phyloP scores from a whole-genome alignment of 1,140 invertebrate species.

The Drosophila paulistorum region DNA sequence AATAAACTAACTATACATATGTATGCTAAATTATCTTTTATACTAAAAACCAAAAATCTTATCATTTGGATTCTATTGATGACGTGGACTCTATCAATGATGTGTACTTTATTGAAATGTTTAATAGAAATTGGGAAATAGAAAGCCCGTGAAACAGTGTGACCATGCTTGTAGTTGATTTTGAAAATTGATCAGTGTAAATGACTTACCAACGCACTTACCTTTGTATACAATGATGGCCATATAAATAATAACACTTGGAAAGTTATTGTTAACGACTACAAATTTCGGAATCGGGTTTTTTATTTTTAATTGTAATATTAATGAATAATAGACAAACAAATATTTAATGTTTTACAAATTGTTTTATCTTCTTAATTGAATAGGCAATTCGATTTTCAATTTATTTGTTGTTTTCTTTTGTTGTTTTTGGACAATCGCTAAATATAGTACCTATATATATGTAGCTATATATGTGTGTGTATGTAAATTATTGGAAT shows the following conservation, averaged over 20 bases:
- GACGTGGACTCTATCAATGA: background rate
- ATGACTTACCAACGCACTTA: too few relatives aligned
- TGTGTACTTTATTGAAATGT: too few relatives aligned
- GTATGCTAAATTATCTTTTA: background rate
- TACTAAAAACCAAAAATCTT: background rate
- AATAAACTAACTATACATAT: background rate
- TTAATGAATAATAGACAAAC: background rate
- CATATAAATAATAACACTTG: too few relatives aligned
- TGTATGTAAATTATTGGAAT: background rate
- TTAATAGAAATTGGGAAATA: too few relatives aligned
- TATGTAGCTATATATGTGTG: background rate
- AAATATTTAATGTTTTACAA: background rate
- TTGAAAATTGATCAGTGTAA: too few relatives aligned
- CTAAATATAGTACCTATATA: background rate
- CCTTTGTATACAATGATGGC: too few relatives aligned
- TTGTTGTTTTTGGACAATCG: background rate
- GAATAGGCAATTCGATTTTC: background rate
- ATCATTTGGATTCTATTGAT: conserved; percentile 7
- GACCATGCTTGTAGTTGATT: too few relatives aligned
- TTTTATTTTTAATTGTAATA: conserved; percentile 4
- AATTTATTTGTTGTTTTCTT: background rate
- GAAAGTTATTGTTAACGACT: background rate
- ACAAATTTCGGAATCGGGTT: background rate
- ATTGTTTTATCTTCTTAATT: background rate
- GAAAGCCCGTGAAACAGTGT: too few relatives aligned